phyloP scores from a whole-genome alignment of 1,140 invertebrate genomes.

The Argopecten irradians region DNA sequence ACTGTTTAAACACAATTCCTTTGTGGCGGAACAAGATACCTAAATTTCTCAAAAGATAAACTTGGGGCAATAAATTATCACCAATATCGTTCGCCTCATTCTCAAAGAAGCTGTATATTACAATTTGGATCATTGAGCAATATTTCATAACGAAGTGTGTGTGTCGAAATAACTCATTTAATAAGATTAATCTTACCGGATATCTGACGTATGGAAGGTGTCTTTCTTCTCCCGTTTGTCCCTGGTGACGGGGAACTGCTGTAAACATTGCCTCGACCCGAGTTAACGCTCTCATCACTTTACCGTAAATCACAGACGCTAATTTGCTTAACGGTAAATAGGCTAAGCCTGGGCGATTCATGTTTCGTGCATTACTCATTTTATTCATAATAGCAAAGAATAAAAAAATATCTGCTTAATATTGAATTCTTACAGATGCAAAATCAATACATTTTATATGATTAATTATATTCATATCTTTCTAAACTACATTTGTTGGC shows the following conservation, averaged over 20 bases:
- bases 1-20: background rate
- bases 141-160: background rate
- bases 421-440: background rate
- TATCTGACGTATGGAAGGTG: background rate
- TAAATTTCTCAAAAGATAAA: slow-evolving; percentile 17
- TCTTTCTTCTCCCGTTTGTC: background rate
- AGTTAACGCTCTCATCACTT: background rate
- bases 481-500: background rate
- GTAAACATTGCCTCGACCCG: background rate
- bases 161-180: background rate
- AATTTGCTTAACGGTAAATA: background rate
- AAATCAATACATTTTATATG: background rate
- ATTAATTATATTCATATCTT: background rate
- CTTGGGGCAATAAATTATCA: background rate
- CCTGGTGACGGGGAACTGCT: background rate
- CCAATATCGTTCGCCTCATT: background rate
- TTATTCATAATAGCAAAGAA: slow-evolving; percentile 5
- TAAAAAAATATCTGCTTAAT: background rate
- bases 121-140: background rate
- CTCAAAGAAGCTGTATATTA: background rate
- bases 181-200: background rate
- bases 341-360: background rate
- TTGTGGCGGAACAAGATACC: background rate
- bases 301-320: background rate
- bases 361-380: background rate